Conservation (phyloP, 2,888 invertebrate species). For the Miltochrista miniata region DNA sequence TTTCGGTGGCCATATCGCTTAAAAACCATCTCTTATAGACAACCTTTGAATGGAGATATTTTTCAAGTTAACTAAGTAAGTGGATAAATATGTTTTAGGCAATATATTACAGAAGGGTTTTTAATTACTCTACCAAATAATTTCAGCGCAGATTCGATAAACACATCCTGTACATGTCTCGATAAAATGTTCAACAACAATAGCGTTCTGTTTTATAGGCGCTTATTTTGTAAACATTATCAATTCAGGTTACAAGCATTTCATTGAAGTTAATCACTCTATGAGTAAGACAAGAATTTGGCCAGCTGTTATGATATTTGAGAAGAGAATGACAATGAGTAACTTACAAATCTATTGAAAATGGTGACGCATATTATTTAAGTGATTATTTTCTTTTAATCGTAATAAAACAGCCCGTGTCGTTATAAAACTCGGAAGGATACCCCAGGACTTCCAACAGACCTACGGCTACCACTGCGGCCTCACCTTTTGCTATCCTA, state of each 20-base stretch:
- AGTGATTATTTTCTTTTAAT: background rate
- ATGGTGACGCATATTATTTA: background rate
- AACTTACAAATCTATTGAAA: constrained; percentile 1
- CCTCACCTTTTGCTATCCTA: too few species aligned
- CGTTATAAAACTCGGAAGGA: too few species aligned
- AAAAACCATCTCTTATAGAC: too few species aligned
- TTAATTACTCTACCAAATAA: too few species aligned
- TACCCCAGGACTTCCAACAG: too few species aligned
- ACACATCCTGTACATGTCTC: constrained; percentile 1
- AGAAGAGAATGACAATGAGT: constrained; percentile 18
- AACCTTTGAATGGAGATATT: too few species aligned
- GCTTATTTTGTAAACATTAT: constrained; percentile 21
- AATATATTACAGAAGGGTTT: too few species aligned
- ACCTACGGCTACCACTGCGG: too few species aligned
- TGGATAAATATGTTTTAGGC: too few species aligned
- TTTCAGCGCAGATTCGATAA: background rate
- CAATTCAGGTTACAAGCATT: constrained; percentile 9
- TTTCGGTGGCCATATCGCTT: too few species aligned
- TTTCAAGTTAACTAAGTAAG: too few species aligned
- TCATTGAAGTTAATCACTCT: constrained; percentile 12
- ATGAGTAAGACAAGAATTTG: constrained; percentile 8
- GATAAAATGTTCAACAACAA: constrained; percentile 2
- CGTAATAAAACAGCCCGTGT: background rate
- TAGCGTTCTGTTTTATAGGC: constrained; percentile 7
- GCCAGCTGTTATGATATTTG: constrained; percentile 1